phyloP scores from a whole-genome alignment of 1,140 invertebrate genomes.

The Drosophila teissieri region DNA sequence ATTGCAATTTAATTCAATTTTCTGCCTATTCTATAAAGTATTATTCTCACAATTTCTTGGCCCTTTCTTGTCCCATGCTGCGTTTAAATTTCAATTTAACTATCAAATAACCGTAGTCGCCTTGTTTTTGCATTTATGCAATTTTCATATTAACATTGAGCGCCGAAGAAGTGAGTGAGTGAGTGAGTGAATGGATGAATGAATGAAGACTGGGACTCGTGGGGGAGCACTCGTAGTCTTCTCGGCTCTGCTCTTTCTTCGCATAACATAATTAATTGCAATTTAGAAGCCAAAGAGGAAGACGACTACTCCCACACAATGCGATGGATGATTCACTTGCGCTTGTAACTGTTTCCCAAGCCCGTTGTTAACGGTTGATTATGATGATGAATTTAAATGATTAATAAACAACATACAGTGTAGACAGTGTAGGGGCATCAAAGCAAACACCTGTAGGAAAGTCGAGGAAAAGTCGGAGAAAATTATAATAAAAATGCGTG shows the following conservation, averaged over 20 bases:
- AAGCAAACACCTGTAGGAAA: slow-evolving; percentile 67
- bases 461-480: slow-evolving; percentile 30
- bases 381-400: slow-evolving; percentile 82
- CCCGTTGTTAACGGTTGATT: slow-evolving; percentile 82
- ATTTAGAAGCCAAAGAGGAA: slow-evolving; percentile 60
- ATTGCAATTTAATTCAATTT: slow-evolving; percentile 42
- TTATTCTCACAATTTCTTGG: slow-evolving; percentile 27
- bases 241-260: slow-evolving; percentile 23
- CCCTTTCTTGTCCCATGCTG: slow-evolving; percentile 17
- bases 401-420: slow-evolving; percentile 71
- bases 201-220: slow-evolving; percentile 43
- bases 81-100: slow-evolving; percentile 54
- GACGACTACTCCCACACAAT: slow-evolving; percentile 37
- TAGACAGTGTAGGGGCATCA: slow-evolving; percentile 5
- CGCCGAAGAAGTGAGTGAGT: slow-evolving; percentile 25
- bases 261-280: slow-evolving; percentile 79
- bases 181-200: slow-evolving; percentile 54
- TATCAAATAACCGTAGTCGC: slow-evolving; percentile 65
- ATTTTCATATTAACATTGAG: slow-evolving; percentile 81
- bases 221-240: slow-evolving; percentile 27
- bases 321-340: slow-evolving; percentile 72
- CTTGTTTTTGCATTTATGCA: slow-evolving; percentile 59
- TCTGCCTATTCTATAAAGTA: slow-evolving; percentile 2
- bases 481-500: slow-evolving; percentile 70
- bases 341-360: slow-evolving; percentile 77